These are phyloP conservation scores for Folsomia manolachei DNA, from an alignment of 2,888 invertebrate species.

Conservation along the genomic window DNA sequence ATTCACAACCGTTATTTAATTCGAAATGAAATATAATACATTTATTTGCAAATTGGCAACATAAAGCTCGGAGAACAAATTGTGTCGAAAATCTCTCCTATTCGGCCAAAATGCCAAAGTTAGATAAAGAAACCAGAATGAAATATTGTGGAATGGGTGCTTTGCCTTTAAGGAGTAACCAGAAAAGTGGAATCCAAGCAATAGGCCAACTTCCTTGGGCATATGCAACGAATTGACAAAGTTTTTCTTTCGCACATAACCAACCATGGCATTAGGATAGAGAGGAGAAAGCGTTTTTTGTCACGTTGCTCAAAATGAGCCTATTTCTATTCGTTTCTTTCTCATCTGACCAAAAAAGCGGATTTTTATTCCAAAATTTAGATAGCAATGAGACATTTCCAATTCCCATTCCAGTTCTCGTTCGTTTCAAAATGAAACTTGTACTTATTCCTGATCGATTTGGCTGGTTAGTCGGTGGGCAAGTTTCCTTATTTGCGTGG, in stretches of 20 bases:
- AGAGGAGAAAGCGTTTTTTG: constrained; percentile 14
- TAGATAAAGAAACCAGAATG: background rate
- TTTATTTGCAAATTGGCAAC: constrained; percentile 19
- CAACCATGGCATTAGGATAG: background rate
- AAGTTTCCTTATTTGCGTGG: too few species aligned
- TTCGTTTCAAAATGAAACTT: constrained; percentile 18
- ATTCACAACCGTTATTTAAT: background rate
- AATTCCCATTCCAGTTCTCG: constrained; percentile 20
- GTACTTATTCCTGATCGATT: constrained; percentile 7
- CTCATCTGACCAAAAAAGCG: constrained; percentile 15
- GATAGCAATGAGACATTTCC: constrained; percentile 15
- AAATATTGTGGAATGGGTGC: background rate
- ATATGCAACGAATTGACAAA: background rate
- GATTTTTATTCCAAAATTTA: constrained; percentile 17
- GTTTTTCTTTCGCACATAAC: background rate
- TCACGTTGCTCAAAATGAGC: constrained; percentile 21
- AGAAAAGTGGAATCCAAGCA: background rate
- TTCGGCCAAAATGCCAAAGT: background rate
- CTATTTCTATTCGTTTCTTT: constrained; percentile 21
- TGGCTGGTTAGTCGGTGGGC: background rate
- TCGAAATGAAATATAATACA: constrained; percentile 2
- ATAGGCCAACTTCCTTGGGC: background rate
- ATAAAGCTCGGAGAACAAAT: constrained; percentile 8
- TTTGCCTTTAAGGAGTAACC: background rate
- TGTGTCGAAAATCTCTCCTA: constrained; percentile 5